Conservation (phyloP, 2,113 vertebrate genomes). For the Meleagris gallopavo region DNA sequence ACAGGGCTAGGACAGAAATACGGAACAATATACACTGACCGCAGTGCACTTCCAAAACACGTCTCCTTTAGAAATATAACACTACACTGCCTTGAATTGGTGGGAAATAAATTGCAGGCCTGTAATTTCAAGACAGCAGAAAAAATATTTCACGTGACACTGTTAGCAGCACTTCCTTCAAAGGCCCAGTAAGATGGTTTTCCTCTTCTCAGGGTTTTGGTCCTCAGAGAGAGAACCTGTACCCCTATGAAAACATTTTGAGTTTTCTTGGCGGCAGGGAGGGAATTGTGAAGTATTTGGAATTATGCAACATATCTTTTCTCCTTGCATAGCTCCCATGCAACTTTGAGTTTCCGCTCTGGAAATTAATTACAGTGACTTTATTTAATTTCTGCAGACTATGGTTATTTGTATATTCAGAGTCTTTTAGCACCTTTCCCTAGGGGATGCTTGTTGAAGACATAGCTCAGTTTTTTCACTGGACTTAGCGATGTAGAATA, state of each 20-base stretch:
- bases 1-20: background rate
- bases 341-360: background rate
- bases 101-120: background rate
- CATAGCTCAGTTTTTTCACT: background rate
- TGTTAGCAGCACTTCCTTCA: background rate
- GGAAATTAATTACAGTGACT: constrained; percentile 37
- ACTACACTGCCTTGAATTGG: background rate
- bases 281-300: background rate
- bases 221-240: background rate
- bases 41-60: rapidly evolving
- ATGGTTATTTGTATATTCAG: background rate
- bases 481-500: background rate
- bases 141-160: background rate
- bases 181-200: background rate
- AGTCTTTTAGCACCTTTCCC: background rate
- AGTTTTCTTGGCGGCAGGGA: background rate
- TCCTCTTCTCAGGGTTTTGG: background rate
- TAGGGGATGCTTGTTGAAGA: rapidly evolving
- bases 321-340: background rate
- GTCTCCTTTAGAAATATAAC: background rate
- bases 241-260: background rate
- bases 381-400: background rate
- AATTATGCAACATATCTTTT: background rate
- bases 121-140: background rate
- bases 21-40: background rate